Evolutionary conservation across 1,140 invertebrate species (phyloP).

Genomic region (Drosophila obscura): DNA sequence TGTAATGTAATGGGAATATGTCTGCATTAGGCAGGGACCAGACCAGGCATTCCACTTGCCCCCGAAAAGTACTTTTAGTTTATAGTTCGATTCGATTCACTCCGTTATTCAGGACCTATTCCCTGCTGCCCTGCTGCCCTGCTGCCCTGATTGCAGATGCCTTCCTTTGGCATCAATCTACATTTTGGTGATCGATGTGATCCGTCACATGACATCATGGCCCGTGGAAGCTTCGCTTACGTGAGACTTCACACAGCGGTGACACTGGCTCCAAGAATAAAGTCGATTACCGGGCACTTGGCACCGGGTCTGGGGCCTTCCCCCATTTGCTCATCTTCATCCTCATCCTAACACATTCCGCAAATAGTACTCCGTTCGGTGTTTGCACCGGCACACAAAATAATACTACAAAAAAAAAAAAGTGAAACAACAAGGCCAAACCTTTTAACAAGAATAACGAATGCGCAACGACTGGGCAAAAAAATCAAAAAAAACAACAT

Average conservation of each 20-base stretch:
- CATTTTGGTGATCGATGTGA: too few relatives aligned
- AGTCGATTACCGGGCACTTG: background rate
- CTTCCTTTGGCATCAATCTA: too few relatives aligned
- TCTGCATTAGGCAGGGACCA: too few relatives aligned
- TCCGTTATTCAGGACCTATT: too few relatives aligned
- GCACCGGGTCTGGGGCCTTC: constrained; percentile 3
- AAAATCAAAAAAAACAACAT: background rate
- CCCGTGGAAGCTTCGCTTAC: constrained; percentile 41
- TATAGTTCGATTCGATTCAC: too few relatives aligned
- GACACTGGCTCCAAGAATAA: constrained; percentile 2
- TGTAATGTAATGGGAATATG: too few relatives aligned
- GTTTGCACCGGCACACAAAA: constrained; percentile 42
- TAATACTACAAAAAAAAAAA: constrained; percentile 9
- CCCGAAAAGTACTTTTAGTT: too few relatives aligned
- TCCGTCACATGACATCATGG: background rate
- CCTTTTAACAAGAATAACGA: constrained; percentile 72
- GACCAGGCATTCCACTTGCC: too few relatives aligned
- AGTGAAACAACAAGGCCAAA: constrained; percentile 58
- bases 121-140: too few relatives aligned
- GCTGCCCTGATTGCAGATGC: too few relatives aligned
- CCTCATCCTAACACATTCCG: constrained; percentile 29
- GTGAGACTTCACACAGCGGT: constrained; percentile 46
- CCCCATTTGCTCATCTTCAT: constrained; percentile 19
- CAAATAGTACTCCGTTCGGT: constrained; percentile 38
- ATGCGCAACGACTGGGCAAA: constrained; percentile 43